Conservation (phyloP, 2,113 vertebrate genomes). For the Caretta caretta region DNA sequence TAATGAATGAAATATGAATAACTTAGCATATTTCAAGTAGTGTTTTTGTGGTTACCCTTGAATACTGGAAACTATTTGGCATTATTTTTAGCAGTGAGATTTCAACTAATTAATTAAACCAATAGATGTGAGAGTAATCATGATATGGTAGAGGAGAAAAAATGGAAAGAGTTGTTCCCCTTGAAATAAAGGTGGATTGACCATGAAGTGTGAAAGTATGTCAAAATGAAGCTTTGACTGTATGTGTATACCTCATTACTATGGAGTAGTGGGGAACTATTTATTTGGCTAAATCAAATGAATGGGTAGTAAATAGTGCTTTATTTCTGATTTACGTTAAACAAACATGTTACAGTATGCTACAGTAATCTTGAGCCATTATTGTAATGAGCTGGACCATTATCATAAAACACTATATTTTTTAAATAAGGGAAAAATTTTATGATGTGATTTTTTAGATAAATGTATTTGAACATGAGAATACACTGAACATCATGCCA, state of each 20-base stretch:
- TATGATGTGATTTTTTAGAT: background rate
- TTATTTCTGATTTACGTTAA: background rate
- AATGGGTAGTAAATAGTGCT: background rate
- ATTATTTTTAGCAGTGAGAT: background rate
- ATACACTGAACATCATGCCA: background rate
- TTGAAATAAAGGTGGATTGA: background rate
- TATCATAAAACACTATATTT: background rate
- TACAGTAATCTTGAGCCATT: background rate
- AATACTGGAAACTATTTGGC: background rate
- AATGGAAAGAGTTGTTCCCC: background rate
- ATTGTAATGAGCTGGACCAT: background rate
- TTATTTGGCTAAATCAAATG: slow-evolving; percentile 11
- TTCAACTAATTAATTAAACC: background rate
- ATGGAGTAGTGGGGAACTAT: background rate
- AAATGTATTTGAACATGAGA: background rate
- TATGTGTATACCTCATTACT: background rate
- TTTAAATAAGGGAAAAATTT: background rate
- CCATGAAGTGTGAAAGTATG: rapidly evolving
- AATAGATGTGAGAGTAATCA: background rate
- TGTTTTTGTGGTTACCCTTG: background rate
- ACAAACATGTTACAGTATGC: background rate
- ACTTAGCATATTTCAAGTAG: background rate
- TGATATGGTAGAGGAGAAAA: background rate
- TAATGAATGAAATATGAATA: background rate
- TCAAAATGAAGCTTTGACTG: background rate